Base-by-base conservation (phyloP, 2,888 invertebrate genomes). In the Ophion costatus region DNA sequence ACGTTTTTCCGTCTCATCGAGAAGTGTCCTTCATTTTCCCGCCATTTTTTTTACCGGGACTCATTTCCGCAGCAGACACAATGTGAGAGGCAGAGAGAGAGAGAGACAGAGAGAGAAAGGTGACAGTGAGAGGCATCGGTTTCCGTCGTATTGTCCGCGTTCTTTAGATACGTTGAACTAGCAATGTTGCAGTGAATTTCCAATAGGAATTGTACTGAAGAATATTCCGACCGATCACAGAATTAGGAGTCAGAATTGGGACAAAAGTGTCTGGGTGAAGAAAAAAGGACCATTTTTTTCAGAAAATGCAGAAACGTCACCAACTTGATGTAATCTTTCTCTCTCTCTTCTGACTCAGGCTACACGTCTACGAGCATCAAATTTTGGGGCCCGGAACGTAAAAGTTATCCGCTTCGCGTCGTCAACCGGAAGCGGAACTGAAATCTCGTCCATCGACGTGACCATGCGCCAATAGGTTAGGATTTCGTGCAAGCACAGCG, bases 1-100 rank as follows among this genome's bases (percentile, higher is more conserved):
- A 76, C 51, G 42, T 24, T 81, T 74, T 57, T 69, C 56, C 57
- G 56, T 78, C 69, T 33, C 56, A 56, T 77, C 74, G 57, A 57
- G 51, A 51, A 33, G n/a, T 42, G 67, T 61, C 22, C 33, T 10
- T 63, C 7, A 5, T 38, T 38, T 7, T 38, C 73, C 33, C 38
- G 42, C 51, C 33, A 33, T 38, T 45, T 33, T 29, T 29, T 57
- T 33, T 38, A 11, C 5, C 57, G 73, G 45, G 22, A 33, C 14
- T 71, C 11, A 38, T 33, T 42, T 29, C 33, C 17, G 22, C 17
- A 7, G 24, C 17, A 38, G 38, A 38, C 38, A 38, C 38, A 22
- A 71, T 29, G 56, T 71, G 56, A 71, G 38, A n/a, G n/a, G 70
- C 17, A 22, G 51, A 51, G 51, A 14, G 0, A 17, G 51, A 17